Evolutionary conservation across 2,113 vertebrate species (phyloP).

Genomic region (Leucopsar rothschildi): DNA sequence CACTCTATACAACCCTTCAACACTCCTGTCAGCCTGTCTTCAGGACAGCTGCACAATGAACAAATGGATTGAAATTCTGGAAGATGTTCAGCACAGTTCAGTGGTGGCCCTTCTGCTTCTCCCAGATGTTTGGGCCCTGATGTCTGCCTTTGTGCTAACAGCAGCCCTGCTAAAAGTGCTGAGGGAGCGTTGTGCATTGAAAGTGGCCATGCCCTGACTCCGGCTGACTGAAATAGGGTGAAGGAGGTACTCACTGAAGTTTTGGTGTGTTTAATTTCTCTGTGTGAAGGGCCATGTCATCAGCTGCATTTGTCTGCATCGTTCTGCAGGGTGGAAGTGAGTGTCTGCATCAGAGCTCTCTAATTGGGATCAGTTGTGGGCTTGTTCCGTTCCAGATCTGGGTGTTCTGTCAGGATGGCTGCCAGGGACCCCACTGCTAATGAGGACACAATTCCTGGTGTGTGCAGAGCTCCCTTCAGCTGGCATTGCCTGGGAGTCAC

Average conservation of each 20-base stretch:
- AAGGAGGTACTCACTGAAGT: background rate
- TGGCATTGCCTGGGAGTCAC: rapidly evolving
- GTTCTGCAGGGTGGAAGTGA: background rate
- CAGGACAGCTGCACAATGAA: background rate
- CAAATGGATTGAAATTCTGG: background rate
- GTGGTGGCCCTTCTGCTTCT: background rate
- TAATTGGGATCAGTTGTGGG: background rate
- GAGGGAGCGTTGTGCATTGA: background rate
- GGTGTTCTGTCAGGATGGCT: background rate
- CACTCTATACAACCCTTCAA: rapidly evolving
- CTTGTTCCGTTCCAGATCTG: background rate
- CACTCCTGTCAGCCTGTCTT: background rate
- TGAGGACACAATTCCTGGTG: background rate
- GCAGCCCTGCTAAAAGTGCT: background rate
- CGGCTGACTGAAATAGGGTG: background rate
- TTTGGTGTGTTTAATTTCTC: background rate
- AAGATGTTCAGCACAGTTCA: background rate
- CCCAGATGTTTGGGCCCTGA: background rate
- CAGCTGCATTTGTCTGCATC: background rate
- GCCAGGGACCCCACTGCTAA: background rate
- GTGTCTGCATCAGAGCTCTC: background rate
- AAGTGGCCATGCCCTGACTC: background rate
- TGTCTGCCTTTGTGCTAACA: background rate
- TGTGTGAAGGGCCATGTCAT: background rate
- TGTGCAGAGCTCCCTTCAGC: background rate